Evolutionary conservation across 2,113 vertebrate species (phyloP).

Genomic region (Oncorhynchus nerka): DNA sequence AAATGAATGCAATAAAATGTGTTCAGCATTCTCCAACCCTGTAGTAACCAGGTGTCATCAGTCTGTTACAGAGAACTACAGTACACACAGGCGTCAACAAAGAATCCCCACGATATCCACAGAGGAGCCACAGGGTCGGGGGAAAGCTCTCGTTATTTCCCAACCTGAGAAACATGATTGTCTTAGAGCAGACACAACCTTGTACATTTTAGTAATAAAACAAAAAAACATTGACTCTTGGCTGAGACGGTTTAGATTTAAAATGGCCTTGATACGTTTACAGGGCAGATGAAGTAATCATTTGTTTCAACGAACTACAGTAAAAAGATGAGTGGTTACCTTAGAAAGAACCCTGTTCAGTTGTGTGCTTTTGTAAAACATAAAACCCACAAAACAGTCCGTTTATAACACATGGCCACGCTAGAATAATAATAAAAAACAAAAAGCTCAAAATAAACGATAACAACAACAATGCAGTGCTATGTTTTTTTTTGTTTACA

Average conservation of each 20-base stretch:
- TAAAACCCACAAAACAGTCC: constrained; percentile 32
- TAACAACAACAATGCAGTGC: constrained; percentile 63
- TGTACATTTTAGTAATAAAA: constrained; percentile 35
- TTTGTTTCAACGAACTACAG: constrained; percentile 27
- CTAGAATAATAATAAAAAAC: constrained; percentile 62
- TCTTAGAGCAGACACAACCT: constrained; percentile 64
- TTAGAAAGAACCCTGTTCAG: constrained; percentile 47
- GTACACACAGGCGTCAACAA: constrained; percentile 49
- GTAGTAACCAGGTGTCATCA: constrained; percentile 35
- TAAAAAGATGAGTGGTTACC: not conserved
- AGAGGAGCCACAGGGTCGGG: constrained; percentile 11
- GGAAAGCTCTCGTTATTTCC: constrained; percentile 63
- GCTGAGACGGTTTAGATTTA: constrained; percentile 34
- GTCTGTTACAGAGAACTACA: constrained; percentile 9
- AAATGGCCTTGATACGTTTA: constrained; percentile 37
- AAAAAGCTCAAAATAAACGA: constrained; percentile 56
- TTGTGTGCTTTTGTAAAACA: constrained; percentile 45
- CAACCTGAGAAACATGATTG: constrained; percentile 74
- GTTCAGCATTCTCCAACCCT: constrained; percentile 46
- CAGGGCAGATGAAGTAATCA: constrained; percentile 39
- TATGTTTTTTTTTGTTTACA: constrained; percentile 61
- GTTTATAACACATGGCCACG: constrained; percentile 62
- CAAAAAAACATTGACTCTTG: not conserved
- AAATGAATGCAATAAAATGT: constrained; percentile 60
- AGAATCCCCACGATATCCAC: constrained; percentile 36